Evolutionary conservation across 1,140 invertebrate genomes (phyloP), one percentile per base, ranked within the genome.

Genomic region (Micrasema longulum): DNA sequence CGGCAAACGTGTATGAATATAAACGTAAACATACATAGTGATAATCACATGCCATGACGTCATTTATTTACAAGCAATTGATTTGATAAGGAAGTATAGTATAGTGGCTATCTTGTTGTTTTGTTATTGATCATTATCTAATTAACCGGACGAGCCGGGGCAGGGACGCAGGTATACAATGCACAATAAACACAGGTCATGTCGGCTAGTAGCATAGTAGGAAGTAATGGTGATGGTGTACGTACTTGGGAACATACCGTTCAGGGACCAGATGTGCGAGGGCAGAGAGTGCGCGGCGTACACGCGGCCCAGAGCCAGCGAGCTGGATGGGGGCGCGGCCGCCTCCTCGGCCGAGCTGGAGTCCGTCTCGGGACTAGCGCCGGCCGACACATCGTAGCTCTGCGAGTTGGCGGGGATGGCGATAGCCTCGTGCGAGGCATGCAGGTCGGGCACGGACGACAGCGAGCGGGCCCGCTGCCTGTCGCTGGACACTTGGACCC

Each of bases 201-300:
- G 53, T 57, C 7, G 26, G 23, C 16, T 23, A 18, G 20, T 52
- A 31, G 26, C 1, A 52, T 52, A 31, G 26, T 2, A n/a, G 14
- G 23, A 31, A 9, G n/a, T n/a, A n/a, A n/a, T n/a, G n/a, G n/a
- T n/a, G n/a, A 53, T 16, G 22, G 9, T 12, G 53, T 57, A 57
- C 26, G 35, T 57, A 57, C 53, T 57, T 38, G 35, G 55, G 35
- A 67, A 89, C 89, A 89, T 83, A 95, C 93, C 93, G 85, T 95
- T 95, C 76, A 95, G 87, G 75, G 93, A 94, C 92, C 93, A 95
- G 86, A 96, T 94, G 82, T 95, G 93, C 75, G 93, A 93, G 81
- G 93, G 94, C 83, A 95, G 87, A 75, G 93, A 95, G 82, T 95
- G 93, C 77, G 94, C 92, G 68, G 93, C 92, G 81, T 94, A 95